Conservation (phyloP, 2,797 vertebrate genomes). For the Gambusia yucatana region DNA sequence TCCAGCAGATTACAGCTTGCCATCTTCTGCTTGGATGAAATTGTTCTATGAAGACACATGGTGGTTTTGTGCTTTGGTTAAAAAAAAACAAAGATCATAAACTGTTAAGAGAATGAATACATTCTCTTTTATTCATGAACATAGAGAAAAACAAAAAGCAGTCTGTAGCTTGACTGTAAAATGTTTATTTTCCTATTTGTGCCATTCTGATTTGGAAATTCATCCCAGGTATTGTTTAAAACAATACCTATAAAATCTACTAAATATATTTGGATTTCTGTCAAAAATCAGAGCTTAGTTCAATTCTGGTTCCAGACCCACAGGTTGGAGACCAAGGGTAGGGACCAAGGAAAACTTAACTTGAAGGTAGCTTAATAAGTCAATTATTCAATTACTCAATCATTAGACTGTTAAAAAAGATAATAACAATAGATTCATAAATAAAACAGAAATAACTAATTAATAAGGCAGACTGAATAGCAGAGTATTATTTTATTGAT, state of each 20-base stretch:
- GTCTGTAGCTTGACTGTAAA: background rate
- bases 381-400: background rate
- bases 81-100: background rate
- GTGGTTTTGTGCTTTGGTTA: background rate
- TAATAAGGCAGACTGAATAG: too few species aligned
- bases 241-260: background rate
- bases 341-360: background rate
- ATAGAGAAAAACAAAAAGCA: background rate
- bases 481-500: background rate
- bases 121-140: background rate
- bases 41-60: background rate
- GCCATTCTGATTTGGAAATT: background rate
- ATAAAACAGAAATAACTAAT: too few species aligned
- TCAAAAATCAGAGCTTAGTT: background rate
- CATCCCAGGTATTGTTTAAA: background rate
- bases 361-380: background rate
- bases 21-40: background rate
- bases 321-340: background rate
- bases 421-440: background rate
- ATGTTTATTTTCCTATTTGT: background rate
- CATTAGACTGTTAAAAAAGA: background rate
- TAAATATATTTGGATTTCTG: background rate
- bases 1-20: background rate
- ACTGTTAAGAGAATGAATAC: background rate
- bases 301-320: background rate